phyloP scores from a whole-genome alignment of 2,888 invertebrate species.

The Gymnocheta viridis region DNA sequence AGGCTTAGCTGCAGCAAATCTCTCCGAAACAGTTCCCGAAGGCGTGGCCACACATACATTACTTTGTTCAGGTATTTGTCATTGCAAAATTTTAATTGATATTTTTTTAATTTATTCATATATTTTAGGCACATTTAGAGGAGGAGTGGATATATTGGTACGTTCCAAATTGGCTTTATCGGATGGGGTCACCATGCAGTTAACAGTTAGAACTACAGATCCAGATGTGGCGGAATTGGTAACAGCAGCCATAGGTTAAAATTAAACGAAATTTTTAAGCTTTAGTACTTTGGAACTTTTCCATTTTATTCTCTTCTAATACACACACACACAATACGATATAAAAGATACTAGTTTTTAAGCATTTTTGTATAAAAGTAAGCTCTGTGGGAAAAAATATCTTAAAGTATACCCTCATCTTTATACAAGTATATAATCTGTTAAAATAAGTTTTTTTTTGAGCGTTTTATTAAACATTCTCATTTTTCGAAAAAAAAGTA shows the following conservation, averaged over 20 bases:
- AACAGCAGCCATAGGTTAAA: constrained; percentile 91
- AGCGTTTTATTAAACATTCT: constrained; percentile 34
- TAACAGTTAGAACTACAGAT: constrained; percentile 93
- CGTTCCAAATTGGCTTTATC: constrained; percentile 90
- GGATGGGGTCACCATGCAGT: constrained; percentile 95
- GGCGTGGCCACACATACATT: constrained; percentile 92
- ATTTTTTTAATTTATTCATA: constrained; percentile 5
- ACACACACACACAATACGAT: constrained; percentile 76
- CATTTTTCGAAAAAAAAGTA: constrained; percentile 1
- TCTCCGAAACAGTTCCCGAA: constrained; percentile 91
- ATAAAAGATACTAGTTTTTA: constrained; percentile 13
- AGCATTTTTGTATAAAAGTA: constrained; percentile 32
- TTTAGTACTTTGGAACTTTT: constrained; percentile 31
- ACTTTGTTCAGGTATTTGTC: constrained; percentile 87
- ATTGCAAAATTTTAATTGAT: neutral
- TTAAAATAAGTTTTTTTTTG: neutral
- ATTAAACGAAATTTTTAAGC: constrained; percentile 23
- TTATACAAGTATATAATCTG: constrained; percentile 23
- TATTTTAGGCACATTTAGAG: constrained; percentile 90
- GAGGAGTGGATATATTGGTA: constrained; percentile 94
- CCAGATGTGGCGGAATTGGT: constrained; percentile 93
- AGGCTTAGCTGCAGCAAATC: constrained; percentile 92
- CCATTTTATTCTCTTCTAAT: constrained; percentile 45
- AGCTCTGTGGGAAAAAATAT: constrained; percentile 9
- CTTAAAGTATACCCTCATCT: constrained; percentile 10